phyloP scores from a whole-genome alignment of 2,113 vertebrate species.

The Toxotes jaculatrix region DNA sequence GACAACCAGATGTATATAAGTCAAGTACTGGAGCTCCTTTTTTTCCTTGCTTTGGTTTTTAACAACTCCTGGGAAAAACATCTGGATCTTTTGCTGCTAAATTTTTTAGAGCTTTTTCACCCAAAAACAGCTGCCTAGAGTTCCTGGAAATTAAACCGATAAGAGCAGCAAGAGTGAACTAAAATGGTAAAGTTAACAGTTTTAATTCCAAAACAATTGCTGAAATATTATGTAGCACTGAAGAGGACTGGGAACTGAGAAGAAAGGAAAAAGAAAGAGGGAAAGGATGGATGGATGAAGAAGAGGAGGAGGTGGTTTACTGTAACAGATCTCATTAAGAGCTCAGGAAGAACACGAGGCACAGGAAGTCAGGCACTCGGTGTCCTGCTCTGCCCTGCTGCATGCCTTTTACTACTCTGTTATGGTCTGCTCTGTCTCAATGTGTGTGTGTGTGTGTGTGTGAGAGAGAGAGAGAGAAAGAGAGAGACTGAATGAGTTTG shows the following conservation, averaged over 20 bases:
- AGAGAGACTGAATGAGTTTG: neutral
- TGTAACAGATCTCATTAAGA: slow-evolving; percentile 63
- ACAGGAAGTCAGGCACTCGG: slow-evolving; percentile 61
- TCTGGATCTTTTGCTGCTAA: neutral
- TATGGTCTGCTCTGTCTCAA: slow-evolving; percentile 71
- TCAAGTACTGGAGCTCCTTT: neutral
- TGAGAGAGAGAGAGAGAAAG: neutral
- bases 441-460: slow-evolving; percentile 40
- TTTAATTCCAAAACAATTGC: too few species aligned
- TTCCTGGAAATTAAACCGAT: neutral
- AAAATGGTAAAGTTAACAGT: neutral
- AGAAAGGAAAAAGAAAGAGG: neutral
- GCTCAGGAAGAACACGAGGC: slow-evolving; percentile 62
- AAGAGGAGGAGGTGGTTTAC: slow-evolving; percentile 51
- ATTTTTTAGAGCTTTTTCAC: too few species aligned
- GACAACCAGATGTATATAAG: neutral
- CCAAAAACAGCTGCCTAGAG: too few species aligned
- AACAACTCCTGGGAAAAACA: too few species aligned
- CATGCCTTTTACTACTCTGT: slow-evolving; percentile 63
- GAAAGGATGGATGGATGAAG: slow-evolving; percentile 26
- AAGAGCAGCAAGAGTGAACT: neutral
- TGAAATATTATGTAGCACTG: neutral
- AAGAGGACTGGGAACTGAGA: neutral
- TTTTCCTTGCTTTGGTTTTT: too few species aligned
- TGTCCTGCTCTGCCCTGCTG: slow-evolving; percentile 63